phyloP scores from a whole-genome alignment of 2,888 invertebrate genomes.

The Lycaena phlaeas region DNA sequence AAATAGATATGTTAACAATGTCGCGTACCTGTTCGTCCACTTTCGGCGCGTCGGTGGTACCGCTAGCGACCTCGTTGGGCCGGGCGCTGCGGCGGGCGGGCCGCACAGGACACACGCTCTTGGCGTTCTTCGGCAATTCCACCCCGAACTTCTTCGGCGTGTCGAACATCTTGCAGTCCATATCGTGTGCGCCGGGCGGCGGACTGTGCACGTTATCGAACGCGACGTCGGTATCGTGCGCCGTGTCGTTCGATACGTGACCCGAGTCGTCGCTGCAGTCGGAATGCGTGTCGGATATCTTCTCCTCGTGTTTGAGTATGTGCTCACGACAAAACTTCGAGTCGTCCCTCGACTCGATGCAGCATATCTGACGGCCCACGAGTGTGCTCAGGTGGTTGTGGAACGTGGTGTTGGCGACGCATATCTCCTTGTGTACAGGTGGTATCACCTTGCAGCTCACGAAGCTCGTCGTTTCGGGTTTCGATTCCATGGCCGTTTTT shows the following conservation, averaged over 20 bases:
- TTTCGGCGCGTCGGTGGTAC: conserved; percentile 67
- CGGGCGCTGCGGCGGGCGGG: conserved; percentile 58
- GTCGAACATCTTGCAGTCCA: conserved; percentile 52
- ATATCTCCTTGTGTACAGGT: conserved; percentile 59
- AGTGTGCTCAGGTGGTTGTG: conserved; percentile 69
- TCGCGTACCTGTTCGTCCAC: conserved; percentile 70
- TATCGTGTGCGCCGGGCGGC: conserved; percentile 39
- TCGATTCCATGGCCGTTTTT: conserved; percentile 57
- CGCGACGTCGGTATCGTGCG: conserved; percentile 76
- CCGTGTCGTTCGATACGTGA: conserved; percentile 86
- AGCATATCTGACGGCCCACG: conserved; percentile 63
- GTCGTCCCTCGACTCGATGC: conserved; percentile 54
- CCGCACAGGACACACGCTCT: conserved; percentile 60
- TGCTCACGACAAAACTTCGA: conserved; percentile 54
- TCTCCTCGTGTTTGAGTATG: conserved; percentile 59
- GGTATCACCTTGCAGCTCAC: conserved; percentile 62
- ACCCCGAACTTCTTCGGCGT: conserved; percentile 55
- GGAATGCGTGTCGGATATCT: conserved; percentile 74
- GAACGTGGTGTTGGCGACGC: conserved; percentile 62
- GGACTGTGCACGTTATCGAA: conserved; percentile 50
- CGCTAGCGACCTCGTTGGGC: conserved; percentile 69
- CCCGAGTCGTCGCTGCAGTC: conserved; percentile 87
- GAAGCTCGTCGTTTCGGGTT: conserved; percentile 49
- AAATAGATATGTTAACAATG: conserved; percentile 65
- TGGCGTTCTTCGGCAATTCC: conserved; percentile 48